A percentile compares a stretch with the other conserved stretches of the same genome.
phyloP scores from a whole-genome alignment of 1,140 invertebrate genomes.

The Drosophila ficusphila region DNA sequence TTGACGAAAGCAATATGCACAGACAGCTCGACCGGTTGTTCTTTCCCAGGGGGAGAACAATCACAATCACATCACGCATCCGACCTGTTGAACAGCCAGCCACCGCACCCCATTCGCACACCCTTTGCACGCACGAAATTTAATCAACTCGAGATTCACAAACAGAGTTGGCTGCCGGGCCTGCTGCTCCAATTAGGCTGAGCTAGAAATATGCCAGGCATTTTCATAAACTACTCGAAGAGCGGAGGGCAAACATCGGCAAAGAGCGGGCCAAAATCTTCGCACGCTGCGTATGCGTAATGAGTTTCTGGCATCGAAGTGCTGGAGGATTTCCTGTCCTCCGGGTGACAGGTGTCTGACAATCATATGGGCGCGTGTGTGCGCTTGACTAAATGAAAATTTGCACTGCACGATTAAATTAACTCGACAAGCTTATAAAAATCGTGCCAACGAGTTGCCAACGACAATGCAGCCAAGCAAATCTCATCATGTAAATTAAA shows the following conservation, averaged over 20 bases:
- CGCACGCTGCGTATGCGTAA: constrained; percentile 64
- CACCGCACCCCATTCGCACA: not conserved
- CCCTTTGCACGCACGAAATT: constrained; percentile 31
- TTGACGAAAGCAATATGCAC: constrained; percentile 10
- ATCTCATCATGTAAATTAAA: constrained; percentile 82
- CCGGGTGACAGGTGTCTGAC: constrained; percentile 60
- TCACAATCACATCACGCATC: constrained; percentile 34
- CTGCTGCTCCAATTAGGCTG: constrained; percentile 55
- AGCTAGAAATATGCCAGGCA: constrained; percentile 29
- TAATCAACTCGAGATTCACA: constrained; percentile 57
- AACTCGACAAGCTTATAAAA: constrained; percentile 75
- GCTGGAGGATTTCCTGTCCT: constrained; percentile 21
- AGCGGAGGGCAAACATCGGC: constrained; percentile 16
- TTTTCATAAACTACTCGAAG: constrained; percentile 52
- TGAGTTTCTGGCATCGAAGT: constrained; percentile 46
- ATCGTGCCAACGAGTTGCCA: constrained; percentile 77
- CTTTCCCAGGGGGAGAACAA: constrained; percentile 15
- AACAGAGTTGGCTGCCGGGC: constrained; percentile 19
- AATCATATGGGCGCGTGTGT: constrained; percentile 16
- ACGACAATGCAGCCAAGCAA: constrained; percentile 73
- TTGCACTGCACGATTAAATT: constrained; percentile 74
- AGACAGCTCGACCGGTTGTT: constrained; percentile 21
- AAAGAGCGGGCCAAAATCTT: not conserved
- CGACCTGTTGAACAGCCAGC: constrained; percentile 61
- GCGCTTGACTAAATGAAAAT: constrained; percentile 66